Conservation (phyloP, 1,140 invertebrate species). For the Aricia agestis region DNA sequence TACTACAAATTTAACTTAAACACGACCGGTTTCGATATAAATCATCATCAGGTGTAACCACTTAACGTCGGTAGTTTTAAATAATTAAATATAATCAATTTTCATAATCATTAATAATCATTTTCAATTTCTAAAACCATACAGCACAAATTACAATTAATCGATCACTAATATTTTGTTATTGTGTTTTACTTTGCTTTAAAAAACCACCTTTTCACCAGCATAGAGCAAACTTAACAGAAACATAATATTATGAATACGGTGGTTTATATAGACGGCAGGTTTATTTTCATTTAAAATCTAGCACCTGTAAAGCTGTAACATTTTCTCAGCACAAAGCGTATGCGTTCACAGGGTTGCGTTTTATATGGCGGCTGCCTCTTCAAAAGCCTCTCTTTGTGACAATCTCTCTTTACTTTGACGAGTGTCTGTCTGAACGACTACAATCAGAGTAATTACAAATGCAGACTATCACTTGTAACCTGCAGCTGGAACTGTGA, state of each 20-base stretch:
- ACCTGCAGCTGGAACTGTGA: neutral
- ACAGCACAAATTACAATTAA: no score
- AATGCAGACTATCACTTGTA: conserved; percentile 20
- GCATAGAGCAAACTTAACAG: neutral
- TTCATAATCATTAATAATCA: no score
- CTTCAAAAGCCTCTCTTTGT: conserved; percentile 33
- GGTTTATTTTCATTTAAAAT: conserved; percentile 6
- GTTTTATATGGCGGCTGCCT: conserved; percentile 33
- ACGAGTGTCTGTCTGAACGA: conserved; percentile 37
- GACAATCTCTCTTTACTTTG: conserved; percentile 37
- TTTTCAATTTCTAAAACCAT: no score
- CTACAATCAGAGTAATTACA: conserved; percentile 39
- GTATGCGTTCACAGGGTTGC: conserved; percentile 25
- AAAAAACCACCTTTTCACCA: no score
- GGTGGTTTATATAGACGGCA: neutral
- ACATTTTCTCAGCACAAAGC: conserved; percentile 13
- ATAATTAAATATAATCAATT: no score
- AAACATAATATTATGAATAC: neutral
- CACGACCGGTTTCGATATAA: no score
- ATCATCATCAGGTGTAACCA: no score
- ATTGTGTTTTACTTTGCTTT: no score
- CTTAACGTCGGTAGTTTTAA: no score
- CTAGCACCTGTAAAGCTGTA: conserved; percentile 13
- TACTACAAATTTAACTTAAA: no score
- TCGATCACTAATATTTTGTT: no score